These are phyloP conservation scores for Altica lythri DNA, from an alignment of 2,888 invertebrate species.

Conservation along the genomic window DNA sequence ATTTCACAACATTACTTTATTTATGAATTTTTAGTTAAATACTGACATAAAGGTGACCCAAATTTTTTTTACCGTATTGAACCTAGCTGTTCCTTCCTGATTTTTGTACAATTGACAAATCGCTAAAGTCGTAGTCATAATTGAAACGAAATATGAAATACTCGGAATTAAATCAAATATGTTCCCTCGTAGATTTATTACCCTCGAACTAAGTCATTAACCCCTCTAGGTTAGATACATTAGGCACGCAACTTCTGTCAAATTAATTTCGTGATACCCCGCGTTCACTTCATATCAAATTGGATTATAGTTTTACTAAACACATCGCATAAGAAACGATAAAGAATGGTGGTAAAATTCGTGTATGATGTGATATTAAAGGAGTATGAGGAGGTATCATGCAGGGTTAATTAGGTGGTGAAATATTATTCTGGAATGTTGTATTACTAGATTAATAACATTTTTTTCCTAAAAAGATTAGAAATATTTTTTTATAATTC, in stretches of 20 bases:
- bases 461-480: too few species aligned
- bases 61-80: too few species aligned
- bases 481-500: too few species aligned
- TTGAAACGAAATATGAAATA: constrained; percentile 28
- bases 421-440: too few species aligned
- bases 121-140: constrained; percentile 14
- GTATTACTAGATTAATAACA: too few species aligned
- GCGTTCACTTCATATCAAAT: constrained; percentile 17
- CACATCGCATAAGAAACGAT: constrained; percentile 16
- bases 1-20: too few species aligned
- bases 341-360: constrained; percentile 18
- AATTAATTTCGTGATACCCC: constrained; percentile 27
- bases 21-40: too few species aligned
- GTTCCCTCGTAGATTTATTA: constrained; percentile 34
- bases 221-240: constrained; percentile 29
- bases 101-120: too few species aligned
- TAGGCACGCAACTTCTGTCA: constrained; percentile 34
- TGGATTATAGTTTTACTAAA: constrained; percentile 24
- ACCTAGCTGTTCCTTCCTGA: too few species aligned
- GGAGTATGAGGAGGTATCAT: constrained; percentile 12
- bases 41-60: too few species aligned
- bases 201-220: constrained; percentile 39
- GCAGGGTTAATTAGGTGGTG: constrained; percentile 22
- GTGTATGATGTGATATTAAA: constrained; percentile 7
- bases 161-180: constrained; percentile 30